A percentile compares a stretch with the other conserved stretches of the same genome.
phyloP scores from a whole-genome alignment of 2,888 invertebrate species.

The Rhaphigaster nebulosa region DNA sequence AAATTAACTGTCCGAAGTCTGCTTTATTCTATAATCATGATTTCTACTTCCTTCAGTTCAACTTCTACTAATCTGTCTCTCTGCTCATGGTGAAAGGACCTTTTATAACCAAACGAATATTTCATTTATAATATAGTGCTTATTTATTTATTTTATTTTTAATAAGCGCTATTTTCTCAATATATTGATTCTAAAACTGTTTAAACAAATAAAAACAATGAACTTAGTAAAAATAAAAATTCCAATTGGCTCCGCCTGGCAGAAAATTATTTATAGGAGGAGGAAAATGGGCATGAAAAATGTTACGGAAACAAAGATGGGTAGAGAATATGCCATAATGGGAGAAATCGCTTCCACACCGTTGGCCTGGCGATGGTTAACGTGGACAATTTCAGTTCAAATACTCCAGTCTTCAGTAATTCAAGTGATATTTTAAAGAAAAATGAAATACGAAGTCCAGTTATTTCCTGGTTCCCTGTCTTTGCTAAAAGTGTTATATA shows the following conservation, averaged over 20 bases:
- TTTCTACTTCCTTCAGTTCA: neutral
- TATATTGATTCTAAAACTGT: too few relatives aligned
- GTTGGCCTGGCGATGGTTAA: neutral
- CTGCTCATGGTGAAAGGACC: too few relatives aligned
- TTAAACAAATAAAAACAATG: too few relatives aligned
- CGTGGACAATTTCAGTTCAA: neutral
- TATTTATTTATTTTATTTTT: too few relatives aligned
- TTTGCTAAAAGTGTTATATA: too few relatives aligned
- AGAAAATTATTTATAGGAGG: neutral
- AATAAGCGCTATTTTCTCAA: too few relatives aligned
- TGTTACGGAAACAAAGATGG: neutral
- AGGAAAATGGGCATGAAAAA: neutral
- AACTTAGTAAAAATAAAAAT: too few relatives aligned
- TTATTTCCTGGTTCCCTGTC: too few relatives aligned
- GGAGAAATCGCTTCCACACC: neutral
- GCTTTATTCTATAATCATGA: constrained; percentile 16
- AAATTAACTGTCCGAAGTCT: neutral
- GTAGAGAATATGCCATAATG: neutral
- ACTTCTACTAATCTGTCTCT: neutral
- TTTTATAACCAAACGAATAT: too few relatives aligned
- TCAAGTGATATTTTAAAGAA: neutral
- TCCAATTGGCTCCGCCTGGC: too few relatives aligned
- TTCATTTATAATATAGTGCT: too few relatives aligned
- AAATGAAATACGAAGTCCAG: too few relatives aligned
- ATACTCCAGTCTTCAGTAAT: neutral